Conservation (phyloP, 2,113 vertebrate genomes). For the Felis catus region DNA sequence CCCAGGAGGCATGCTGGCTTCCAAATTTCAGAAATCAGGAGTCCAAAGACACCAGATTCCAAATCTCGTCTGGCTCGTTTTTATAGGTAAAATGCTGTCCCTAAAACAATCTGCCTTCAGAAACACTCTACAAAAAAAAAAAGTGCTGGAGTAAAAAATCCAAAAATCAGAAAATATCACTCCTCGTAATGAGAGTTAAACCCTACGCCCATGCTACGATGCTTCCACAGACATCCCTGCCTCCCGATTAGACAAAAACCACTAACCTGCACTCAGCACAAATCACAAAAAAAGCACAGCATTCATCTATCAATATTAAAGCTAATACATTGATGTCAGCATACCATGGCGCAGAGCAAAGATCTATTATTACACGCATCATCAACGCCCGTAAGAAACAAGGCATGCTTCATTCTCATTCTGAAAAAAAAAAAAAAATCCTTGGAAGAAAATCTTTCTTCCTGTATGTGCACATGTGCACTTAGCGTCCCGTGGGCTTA, state of each 20-base stretch:
- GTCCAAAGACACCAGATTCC: neutral
- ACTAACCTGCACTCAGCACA: neutral
- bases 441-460: slow-evolving; percentile 28
- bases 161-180: slow-evolving; percentile 16
- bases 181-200: neutral
- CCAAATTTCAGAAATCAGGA: neutral
- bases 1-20: neutral
- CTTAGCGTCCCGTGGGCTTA: neutral
- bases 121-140: neutral
- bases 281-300: neutral
- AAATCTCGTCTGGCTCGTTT: neutral
- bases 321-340: neutral
- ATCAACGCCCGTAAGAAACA: neutral
- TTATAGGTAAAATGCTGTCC: neutral
- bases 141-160: neutral
- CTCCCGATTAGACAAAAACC: neutral
- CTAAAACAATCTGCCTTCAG: neutral
- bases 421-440: neutral
- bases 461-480: neutral
- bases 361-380: neutral
- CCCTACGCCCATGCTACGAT: accelerated
- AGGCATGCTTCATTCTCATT: neutral
- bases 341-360: neutral
- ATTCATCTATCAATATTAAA: slow-evolving; percentile 13
- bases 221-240: neutral